Percentiles rank a stretch among this genome's conserved stretches.
Conservation (phyloP, 2,113 vertebrate genomes). For the Ovis aries region ARS-UI_Ramb_v3.0 NC_056055.1:205044501-205045000, state of each 20-base stretch:
- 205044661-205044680: background rate
- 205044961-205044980: background rate
- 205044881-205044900: background rate
- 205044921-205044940: background rate
- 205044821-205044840: background rate
- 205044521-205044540: background rate
- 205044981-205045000: background rate
- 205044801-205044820: background rate
- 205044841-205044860: background rate
- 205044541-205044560: background rate
- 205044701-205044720: background rate
- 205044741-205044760: constrained; percentile 19
- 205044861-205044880: constrained; percentile 26
- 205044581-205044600: background rate
- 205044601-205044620: background rate
- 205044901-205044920: background rate
- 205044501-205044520: background rate
- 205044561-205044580: background rate
- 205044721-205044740: background rate
- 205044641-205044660: background rate
- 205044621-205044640: background rate
- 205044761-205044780: constrained; percentile 13
- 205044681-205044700: background rate
- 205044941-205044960: background rate
- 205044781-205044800: background rate